phyloP scores from a whole-genome alignment of 2,888 invertebrate genomes.

The Euspilapteryx auroguttella region DNA sequence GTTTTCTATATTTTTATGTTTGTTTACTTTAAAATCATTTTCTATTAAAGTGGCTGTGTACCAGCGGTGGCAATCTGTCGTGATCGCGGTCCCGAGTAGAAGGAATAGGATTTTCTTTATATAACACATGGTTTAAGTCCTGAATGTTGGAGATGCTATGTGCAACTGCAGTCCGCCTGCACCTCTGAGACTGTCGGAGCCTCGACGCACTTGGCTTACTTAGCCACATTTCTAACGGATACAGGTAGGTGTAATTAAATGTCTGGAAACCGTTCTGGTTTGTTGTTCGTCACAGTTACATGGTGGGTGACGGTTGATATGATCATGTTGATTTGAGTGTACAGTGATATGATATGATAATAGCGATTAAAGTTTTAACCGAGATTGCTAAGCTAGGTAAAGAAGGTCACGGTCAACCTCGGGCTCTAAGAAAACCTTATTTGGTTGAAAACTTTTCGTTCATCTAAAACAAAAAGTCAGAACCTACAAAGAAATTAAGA shows the following conservation, averaged over 20 bases:
- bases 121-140: constrained; percentile 10
- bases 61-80: constrained; percentile 20
- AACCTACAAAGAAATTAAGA: no score
- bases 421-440: no score
- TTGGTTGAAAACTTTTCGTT: no score
- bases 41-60: constrained; percentile 19
- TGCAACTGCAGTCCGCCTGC: constrained; percentile 12
- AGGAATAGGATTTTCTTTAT: constrained; percentile 9
- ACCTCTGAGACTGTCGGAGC: constrained; percentile 9
- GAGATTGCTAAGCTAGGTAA: no score
- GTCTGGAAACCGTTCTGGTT: constrained; percentile 38
- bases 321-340: no score
- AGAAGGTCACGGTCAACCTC: no score
- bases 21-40: constrained; percentile 2
- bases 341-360: no score
- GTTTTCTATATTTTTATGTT: background rate
- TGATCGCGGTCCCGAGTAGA: constrained; percentile 11
- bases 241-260: constrained; percentile 25
- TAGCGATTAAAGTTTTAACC: no score
- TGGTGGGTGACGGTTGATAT: no score
- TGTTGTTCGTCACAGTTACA: constrained; percentile 20
- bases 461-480: no score
- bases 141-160: constrained; percentile 5
- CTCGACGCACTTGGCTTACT: constrained; percentile 17
- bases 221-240: constrained; percentile 25